Conservation (phyloP, 1,140 invertebrate species). For the Linepithema humile region DNA sequence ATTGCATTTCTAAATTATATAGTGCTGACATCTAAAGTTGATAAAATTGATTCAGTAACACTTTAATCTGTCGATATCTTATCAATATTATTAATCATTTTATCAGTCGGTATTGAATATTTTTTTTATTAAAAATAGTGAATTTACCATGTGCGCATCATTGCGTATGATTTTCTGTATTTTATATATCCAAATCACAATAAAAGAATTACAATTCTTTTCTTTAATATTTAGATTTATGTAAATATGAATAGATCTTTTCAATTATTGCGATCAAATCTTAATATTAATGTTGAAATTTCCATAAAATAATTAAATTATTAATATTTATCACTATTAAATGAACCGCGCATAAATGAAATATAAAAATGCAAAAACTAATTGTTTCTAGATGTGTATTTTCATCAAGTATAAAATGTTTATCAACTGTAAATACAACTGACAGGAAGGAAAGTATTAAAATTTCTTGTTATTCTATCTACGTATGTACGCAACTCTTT, state of each 20-base stretch:
- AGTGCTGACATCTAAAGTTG: too few relatives aligned
- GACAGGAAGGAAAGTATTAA: not conserved
- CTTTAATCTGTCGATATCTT: too few relatives aligned
- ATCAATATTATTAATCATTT: too few relatives aligned
- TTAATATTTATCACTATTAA: not conserved
- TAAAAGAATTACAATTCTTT: not conserved
- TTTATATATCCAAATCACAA: not conserved
- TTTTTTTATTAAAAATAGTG: too few relatives aligned
- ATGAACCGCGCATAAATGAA: not conserved
- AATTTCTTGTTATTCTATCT: slow-evolving; percentile 7
- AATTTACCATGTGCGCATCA: too few relatives aligned
- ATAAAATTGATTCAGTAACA: too few relatives aligned
- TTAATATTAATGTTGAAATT: not conserved
- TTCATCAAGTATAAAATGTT: not conserved
- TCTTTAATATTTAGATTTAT: not conserved
- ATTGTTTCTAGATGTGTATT: not conserved
- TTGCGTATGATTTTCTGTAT: not conserved
- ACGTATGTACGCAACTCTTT: slow-evolving; percentile 9
- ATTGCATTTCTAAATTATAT: too few relatives aligned
- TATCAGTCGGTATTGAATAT: too few relatives aligned
- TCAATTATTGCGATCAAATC: not conserved
- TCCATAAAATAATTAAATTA: not conserved
- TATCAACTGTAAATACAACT: not conserved
- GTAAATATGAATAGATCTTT: not conserved
- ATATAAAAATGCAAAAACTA: not conserved